These are phyloP conservation scores for Istiophorus platypterus DNA, from an alignment of 2,113 vertebrate genomes.

Conservation along the genomic window DNA sequence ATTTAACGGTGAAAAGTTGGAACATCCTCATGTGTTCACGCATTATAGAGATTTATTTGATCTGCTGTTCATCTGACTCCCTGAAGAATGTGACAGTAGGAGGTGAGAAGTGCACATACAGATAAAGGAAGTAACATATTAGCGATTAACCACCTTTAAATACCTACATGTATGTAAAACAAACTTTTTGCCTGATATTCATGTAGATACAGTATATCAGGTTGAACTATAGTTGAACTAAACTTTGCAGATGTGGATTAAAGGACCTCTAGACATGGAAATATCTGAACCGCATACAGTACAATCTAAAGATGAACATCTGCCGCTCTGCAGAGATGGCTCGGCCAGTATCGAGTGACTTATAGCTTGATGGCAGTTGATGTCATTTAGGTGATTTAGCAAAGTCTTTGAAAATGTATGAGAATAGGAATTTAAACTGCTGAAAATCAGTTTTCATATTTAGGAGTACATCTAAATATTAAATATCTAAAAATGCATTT, in stretches of 20 bases:
- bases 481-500: not conserved
- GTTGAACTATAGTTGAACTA: constrained; percentile 50
- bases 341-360: constrained; percentile 22
- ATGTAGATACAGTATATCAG: constrained; percentile 17
- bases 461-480: too few relatives aligned
- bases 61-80: constrained; percentile 25
- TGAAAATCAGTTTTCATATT: not conserved
- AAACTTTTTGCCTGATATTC: not conserved
- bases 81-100: constrained; percentile 39
- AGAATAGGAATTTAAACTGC: constrained; percentile 4
- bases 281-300: not conserved
- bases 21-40: constrained; percentile 39
- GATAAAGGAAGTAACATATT: constrained; percentile 31
- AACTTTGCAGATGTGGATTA: constrained; percentile 20
- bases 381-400: not conserved
- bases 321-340: constrained; percentile 42
- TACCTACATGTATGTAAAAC: constrained; percentile 1
- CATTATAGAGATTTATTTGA: constrained; percentile 15
- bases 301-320: constrained; percentile 15
- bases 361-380: constrained; percentile 27
- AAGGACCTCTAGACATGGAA: not conserved
- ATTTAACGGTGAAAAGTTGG: constrained; percentile 25
- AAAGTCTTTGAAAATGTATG: not conserved
- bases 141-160: constrained; percentile 21
- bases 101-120: constrained; percentile 16